phyloP scores from a whole-genome alignment of 2,888 invertebrate species.

The Ennomos erosarius region DNA sequence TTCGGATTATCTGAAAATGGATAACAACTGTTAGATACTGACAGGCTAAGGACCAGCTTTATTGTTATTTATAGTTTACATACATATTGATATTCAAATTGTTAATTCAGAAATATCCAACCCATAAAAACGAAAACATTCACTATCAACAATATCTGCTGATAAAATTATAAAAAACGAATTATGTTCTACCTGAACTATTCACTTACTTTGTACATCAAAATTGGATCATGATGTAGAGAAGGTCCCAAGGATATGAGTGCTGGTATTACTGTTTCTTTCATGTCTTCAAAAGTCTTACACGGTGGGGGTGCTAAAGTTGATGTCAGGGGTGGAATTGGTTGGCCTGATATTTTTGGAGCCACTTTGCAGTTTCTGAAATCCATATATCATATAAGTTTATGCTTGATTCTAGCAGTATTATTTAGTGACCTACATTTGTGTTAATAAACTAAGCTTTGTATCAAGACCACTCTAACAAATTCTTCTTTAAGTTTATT shows the following conservation, averaged over 20 bases:
- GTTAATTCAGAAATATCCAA: too few relatives aligned
- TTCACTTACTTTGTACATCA: slow-evolving; percentile 92
- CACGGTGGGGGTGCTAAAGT: slow-evolving; percentile 87
- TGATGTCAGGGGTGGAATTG: slow-evolving; percentile 80
- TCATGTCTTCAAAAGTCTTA: slow-evolving; percentile 89
- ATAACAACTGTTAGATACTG: background rate
- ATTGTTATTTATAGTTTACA: too few relatives aligned
- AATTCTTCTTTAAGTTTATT: too few relatives aligned
- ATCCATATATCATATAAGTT: slow-evolving; percentile 39
- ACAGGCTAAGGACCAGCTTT: too few relatives aligned
- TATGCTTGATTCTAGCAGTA: background rate
- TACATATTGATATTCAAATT: too few relatives aligned
- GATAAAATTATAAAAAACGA: too few relatives aligned
- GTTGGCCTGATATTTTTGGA: slow-evolving; percentile 87
- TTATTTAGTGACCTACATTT: too few relatives aligned
- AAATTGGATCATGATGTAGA: slow-evolving; percentile 93
- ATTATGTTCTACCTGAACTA: too few relatives aligned
- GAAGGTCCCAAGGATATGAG: slow-evolving; percentile 94
- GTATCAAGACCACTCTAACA: too few relatives aligned
- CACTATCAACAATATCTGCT: too few relatives aligned
- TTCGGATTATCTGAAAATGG: slow-evolving; percentile 72
- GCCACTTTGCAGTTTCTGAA: slow-evolving; percentile 90
- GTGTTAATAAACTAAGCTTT: too few relatives aligned
- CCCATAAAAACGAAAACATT: too few relatives aligned
- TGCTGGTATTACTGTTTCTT: slow-evolving; percentile 93